Conservation (phyloP, 2,113 vertebrate species). For the Lonchura striata region DNA sequence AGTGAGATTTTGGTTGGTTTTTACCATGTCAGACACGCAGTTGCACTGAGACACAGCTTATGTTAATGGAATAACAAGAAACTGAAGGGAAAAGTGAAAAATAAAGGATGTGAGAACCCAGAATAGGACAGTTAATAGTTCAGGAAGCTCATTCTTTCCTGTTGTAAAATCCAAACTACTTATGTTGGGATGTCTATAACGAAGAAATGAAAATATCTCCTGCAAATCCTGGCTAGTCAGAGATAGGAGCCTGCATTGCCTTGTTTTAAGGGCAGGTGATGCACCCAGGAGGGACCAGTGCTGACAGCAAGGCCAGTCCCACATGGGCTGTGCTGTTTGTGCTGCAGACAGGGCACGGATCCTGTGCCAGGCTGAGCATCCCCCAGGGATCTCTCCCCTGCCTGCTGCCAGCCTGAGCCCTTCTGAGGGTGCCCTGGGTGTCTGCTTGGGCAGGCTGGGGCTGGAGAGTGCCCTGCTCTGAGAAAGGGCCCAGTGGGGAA, state of each 20-base stretch:
- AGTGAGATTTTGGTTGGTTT: neutral
- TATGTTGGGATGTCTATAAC: neutral
- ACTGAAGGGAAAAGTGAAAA: neutral
- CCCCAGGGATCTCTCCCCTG: neutral
- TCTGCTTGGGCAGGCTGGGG: neutral
- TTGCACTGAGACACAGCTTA: neutral
- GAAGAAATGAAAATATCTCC: neutral
- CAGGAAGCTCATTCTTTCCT: neutral
- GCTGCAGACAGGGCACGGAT: neutral
- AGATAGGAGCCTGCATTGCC: accelerated
- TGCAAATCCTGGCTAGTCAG: neutral
- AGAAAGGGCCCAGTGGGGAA: too few species aligned
- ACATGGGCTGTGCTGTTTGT: accelerated
- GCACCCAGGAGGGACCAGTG: neutral
- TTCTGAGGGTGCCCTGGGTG: neutral
- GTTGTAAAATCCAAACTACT: neutral
- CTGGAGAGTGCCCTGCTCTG: neutral
- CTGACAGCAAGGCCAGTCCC: neutral
- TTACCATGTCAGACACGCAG: accelerated
- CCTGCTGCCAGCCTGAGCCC: neutral
- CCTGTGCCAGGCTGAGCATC: neutral
- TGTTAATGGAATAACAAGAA: neutral
- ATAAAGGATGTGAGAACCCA: neutral
- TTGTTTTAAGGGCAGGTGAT: neutral
- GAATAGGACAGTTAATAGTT: neutral